These are phyloP conservation scores for Vulpes lagopus DNA, from an alignment of 2,113 vertebrate species.

Conservation along the genomic window DNA sequence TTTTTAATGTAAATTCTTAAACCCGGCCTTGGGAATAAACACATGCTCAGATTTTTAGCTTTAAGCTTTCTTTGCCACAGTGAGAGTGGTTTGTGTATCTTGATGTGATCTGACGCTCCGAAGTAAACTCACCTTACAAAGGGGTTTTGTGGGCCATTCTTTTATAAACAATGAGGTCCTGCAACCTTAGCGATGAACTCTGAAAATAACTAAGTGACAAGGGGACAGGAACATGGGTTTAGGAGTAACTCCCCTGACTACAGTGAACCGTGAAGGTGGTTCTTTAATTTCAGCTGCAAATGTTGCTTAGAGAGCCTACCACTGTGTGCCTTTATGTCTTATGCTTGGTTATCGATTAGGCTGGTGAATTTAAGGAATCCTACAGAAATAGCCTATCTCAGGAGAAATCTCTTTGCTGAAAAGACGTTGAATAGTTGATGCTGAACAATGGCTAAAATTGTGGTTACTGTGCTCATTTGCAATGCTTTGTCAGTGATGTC, in stretches of 20 bases:
- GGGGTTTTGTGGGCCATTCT: neutral
- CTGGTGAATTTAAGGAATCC: neutral
- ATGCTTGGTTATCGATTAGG: neutral
- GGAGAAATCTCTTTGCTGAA: neutral
- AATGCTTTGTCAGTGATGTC: neutral
- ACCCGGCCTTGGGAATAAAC: neutral
- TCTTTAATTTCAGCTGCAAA: neutral
- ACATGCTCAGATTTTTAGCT: conserved; percentile 1
- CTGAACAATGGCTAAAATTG: neutral
- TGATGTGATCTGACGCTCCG: neutral
- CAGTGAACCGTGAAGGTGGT: neutral
- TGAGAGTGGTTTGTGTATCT: neutral
- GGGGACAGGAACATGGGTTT: neutral
- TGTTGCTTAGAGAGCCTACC: neutral
- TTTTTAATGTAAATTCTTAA: neutral
- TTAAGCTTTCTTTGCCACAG: neutral
- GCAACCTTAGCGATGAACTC: neutral
- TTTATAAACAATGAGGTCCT: neutral
- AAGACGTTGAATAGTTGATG: conserved; percentile 31
- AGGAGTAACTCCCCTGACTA: neutral
- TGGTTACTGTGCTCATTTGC: neutral
- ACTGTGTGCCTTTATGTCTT: neutral
- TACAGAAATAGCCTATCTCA: neutral
- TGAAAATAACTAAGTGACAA: neutral
- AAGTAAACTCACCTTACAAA: neutral